Evolutionary conservation across 2,113 vertebrate species (phyloP), one percentile per base, ranked within the genome.

Genomic region (Ptyas mucosa): DNA sequence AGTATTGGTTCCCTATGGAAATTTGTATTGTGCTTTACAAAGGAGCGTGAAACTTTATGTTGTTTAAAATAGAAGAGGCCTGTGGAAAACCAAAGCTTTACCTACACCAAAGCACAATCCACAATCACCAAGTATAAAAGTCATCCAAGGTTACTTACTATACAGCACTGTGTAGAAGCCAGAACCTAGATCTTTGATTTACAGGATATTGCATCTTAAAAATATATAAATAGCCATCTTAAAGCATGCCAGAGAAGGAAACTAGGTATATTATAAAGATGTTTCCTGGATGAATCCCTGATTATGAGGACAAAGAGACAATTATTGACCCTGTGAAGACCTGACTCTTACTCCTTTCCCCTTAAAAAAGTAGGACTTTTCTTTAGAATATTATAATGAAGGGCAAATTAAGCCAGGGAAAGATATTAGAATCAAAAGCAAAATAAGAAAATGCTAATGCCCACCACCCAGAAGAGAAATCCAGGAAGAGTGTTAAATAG

Each of bases 21-120:
- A 21, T 24, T n/a, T 1, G 43, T 75, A 88, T 26, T 34, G 51
- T 0, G 2, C 21, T 91, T 7, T 2, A 92, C 94, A 87, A 85
- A 94, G 34, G 91, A 12, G 55, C 1, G 2, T 39, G 94, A 52
- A 88, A 91, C 26, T 34, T 55, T 54, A 94, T 53, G 61, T 91
- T 57, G 46, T 69, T 91, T 90, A 55, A 69, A 93, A 92, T 53
- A 85, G 57, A 55, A 89, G 24, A 43, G 85, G 75, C n/a, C 87
- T 93, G 52, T 52, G 64, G 85, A 89, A 94, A 93, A 4, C 24
- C 51, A 5, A 86, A 88, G 29, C 53, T 5, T 51, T 43, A 51
- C 34, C 89, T 92, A 94, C 10, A 1, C 12, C 43, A 87, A 91
- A 85, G 89, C 54, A 55, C 81, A 95, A 90, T 90, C 93, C 93